Conservation (phyloP, 2,797 vertebrate species). For the Periparus ater region DNA sequence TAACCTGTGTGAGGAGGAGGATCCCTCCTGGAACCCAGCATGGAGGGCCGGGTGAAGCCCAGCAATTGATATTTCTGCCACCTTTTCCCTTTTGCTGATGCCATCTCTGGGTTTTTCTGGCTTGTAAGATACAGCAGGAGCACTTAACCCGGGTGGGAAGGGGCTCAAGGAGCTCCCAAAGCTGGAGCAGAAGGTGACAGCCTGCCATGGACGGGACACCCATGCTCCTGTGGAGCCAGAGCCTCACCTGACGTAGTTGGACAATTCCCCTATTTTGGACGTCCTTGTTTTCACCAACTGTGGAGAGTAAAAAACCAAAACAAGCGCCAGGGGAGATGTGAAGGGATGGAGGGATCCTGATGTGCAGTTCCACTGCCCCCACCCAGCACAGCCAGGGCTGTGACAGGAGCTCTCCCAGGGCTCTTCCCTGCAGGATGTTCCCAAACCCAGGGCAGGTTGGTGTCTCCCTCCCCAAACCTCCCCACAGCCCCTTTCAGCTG, state of each 20-base stretch:
- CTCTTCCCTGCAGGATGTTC: background rate
- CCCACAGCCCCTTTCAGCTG: background rate
- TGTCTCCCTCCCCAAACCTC: background rate
- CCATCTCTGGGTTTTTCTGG: background rate
- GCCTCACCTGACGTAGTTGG: conserved; percentile 84
- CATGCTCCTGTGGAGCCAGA: background rate
- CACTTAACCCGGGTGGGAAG: background rate
- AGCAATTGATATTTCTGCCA: background rate
- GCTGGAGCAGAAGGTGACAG: background rate
- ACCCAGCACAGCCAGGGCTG: fast-evolving
- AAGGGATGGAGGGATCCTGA: background rate
- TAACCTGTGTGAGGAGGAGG: background rate
- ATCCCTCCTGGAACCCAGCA: background rate
- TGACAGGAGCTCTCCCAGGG: background rate
- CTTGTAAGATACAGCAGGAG: background rate
- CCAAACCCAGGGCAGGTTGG: background rate
- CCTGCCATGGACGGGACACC: background rate
- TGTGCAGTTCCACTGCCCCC: background rate
- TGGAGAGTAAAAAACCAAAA: background rate
- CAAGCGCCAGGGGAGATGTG: background rate
- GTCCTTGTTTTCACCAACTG: conserved; percentile 89
- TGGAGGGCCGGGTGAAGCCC: background rate
- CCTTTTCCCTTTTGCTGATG: background rate
- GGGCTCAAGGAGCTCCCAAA: background rate
- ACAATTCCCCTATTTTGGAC: conserved; percentile 78